phyloP scores from a whole-genome alignment of 30 jellyfish, hydroid and myxozoan species.

The Phacellophora camtschatica region DNA sequence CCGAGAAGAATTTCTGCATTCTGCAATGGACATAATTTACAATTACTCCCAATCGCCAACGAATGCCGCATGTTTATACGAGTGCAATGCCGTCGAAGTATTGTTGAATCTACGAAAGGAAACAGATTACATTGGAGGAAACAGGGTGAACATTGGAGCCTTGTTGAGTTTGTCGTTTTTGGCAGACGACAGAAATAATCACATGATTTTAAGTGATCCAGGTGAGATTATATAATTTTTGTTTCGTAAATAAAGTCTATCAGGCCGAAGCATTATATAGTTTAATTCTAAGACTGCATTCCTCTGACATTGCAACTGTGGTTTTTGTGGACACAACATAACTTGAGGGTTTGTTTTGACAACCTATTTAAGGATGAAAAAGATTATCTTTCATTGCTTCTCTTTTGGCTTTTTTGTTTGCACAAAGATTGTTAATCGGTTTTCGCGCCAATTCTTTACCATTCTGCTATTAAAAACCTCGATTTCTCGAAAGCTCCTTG shows the following conservation, averaged over 20 bases:
- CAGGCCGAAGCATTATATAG: not conserved
- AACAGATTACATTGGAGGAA: conserved; percentile 82
- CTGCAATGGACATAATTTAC: conserved; percentile 73
- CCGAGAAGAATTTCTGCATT: conserved; percentile 75
- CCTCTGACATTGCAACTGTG: too few species aligned
- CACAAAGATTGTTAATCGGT: not conserved
- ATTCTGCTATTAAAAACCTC: too few species aligned
- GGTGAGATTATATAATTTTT: not conserved
- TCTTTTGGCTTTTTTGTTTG: not conserved
- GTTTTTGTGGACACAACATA: too few species aligned
- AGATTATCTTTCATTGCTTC: not conserved
- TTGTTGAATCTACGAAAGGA: conserved; percentile 60
- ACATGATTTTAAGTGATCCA: conserved; percentile 52
- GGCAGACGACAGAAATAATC: conserved; percentile 78
- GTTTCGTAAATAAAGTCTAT: not conserved
- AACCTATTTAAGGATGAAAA: too few species aligned
- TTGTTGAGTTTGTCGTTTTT: conserved; percentile 75
- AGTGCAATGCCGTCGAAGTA: conserved; percentile 63
- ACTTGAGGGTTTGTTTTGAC: too few species aligned
- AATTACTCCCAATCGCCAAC: conserved; percentile 62
- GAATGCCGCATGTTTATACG: conserved; percentile 42
- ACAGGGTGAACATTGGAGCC: conserved; percentile 68
- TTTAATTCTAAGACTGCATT: too few species aligned
- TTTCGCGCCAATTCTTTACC: too few species aligned
- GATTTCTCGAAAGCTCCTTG: too few species aligned